Base-by-base conservation (phyloP, 2,113 vertebrate genomes). In the Agelaius tricolor region DNA sequence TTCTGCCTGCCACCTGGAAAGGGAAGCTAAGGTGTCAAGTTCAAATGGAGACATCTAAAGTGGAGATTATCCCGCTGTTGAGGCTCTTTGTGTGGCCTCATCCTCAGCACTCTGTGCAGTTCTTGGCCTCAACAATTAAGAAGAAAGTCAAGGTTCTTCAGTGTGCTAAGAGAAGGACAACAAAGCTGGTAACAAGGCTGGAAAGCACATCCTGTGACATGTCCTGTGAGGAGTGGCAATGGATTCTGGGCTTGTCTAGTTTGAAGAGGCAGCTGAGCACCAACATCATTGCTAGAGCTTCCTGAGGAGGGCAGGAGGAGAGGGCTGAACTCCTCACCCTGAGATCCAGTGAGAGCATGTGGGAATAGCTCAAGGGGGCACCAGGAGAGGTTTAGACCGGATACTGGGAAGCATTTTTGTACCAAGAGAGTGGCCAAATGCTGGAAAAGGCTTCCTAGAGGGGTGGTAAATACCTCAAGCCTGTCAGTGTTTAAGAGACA, bases 11-110 rank as follows among this genome's bases (percentile, higher is more conserved):
- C 35, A 8, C 41, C 20, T 73, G 49, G 21, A 39, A 80, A 89
- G 57, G 44, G 52, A 86, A 76, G 11, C 19, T 28, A n/a, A 52
- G 58, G 22, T 72, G 30, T 51, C 20, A 18, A 51, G 11, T 51
- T 63, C 58, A 51, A 80, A 58, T 11, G 5, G 52, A 62, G 17
- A 11, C 21, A 10, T 37, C 66, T 28, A 23, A 62, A 65, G 33
- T 10, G 5, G 16, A 4, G 21, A 61, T 55, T 44, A 37, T 49
- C 31, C 22, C 0, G 0, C 18, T 67, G 19, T 8, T 76, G 47
- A 63, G 24, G 20, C 27, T 33, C 13, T 52, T 8, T 7, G 41
- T 16, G 26, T 12, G 15, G 12, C 41, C 22, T 71, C 41, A 62
- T 30, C 49, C 16, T 35, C 35, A 77, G 35, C 31, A 43, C 47